Evolutionary conservation across 2,888 invertebrate genomes (phyloP), one percentile per base, ranked within the genome.

Genomic region (Aproaerema taeniolella): DNA sequence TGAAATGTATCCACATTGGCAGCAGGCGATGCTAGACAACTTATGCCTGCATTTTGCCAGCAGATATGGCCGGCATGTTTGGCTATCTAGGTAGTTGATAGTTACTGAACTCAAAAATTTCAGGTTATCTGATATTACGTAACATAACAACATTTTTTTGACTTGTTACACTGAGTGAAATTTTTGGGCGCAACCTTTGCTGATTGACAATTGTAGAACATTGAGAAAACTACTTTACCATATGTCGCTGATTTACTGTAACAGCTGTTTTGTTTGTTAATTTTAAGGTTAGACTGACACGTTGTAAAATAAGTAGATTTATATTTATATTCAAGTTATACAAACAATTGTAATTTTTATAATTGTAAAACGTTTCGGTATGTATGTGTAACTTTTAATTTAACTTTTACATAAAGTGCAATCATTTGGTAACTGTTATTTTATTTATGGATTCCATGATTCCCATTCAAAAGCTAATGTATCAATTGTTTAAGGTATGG

Each of bases 251-350:
- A 13, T 30, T 6, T 6, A 30, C 30, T 12, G 9, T 4, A 20
- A 20, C 30, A 30, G 30, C 30, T 30, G 30, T 30, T 30, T 30
- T 13, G 7, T 30, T 30, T 13, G 13, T 30, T 20, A 10, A 30
- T 30, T 30, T 30, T 30, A 10, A 30, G 30, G 30, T 30, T 30
- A 30, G 9, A 30, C 30, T 12, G 30, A 30, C 30, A 30, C 30
- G 30, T 30, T 30, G 30, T 30, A 13, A 12, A 30, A 13, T 7
- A 30, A 13, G 6, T 30, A 30, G 30, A 30, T 30, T 30, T 30
- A 30, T 5, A 12, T 30, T 30, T 7, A 30, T 30, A 12, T 30
- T 30, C 13, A 12, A 30, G 11, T 30, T 30, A 12, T 30, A 5
- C 13, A 30, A 30, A 30, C 30, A 30, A 30, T 30, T 30, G 30